Base-by-base conservation (phyloP, 2,113 vertebrate genomes). In the Phyllopteryx taeniolatus region DNA sequence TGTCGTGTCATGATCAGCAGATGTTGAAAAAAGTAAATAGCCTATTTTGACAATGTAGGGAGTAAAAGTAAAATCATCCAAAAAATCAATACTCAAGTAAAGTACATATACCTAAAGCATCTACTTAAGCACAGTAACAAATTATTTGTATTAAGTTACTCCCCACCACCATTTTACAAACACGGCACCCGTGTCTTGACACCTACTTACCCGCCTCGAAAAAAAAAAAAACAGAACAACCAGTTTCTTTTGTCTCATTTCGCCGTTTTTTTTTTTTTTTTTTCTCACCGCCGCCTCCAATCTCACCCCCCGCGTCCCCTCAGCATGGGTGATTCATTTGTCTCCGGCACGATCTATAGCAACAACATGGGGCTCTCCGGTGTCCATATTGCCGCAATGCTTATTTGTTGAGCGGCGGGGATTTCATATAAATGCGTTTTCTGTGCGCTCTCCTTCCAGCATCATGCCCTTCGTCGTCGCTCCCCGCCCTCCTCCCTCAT, bases 321-420 rank as follows among this genome's bases (percentile, higher is more conserved):
- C 88, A 88, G 86, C 89, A 88, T 87, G 87, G 88, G 88, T 91
- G 92, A 92, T 93, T 92, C 88, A 93, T 91, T 92, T 90, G 87
- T 91, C 83, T 90, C 85, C 87, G 86, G 83, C 80, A 89, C 91
- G 90, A 92, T 91, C 90, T 88, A 35, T 12, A 91, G 91, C 90
- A 80, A 15, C 86, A 92, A 89, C 81, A 89, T 79, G 76, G 8
- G 87, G 74, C 4, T 84, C 62, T 56, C 84, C 71, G 72, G 67
- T 57, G 70, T 85, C 86, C 75, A 80, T 68, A 72, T 87, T 86
- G 84, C 86, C 86, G 85, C 84, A 78, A 79, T 83, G 85, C 83
- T 84, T 89, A 88, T 91, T 88, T 89, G 83, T 84, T 70, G 79
- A 89, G 87, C 60, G 77, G 73, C 46, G 39, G 67, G 83, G 79